phyloP scores from a whole-genome alignment of 2,888 invertebrate species.

The Sipha maydis region DNA sequence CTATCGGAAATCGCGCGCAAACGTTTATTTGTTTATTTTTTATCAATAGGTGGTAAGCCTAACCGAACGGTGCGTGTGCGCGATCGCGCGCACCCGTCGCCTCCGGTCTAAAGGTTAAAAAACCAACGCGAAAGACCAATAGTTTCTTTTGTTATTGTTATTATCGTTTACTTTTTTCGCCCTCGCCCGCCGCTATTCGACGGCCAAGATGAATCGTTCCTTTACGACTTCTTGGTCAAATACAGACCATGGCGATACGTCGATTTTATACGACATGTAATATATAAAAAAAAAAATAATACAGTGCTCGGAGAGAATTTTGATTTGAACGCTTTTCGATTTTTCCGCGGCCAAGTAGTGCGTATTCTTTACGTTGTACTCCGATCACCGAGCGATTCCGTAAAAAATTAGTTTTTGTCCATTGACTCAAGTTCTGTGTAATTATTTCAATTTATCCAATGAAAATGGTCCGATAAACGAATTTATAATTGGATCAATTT shows the following conservation, averaged over 20 bases:
- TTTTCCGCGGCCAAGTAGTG: not conserved
- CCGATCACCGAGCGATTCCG: not conserved
- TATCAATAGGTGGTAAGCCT: not conserved
- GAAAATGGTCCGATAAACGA: slow-evolving; percentile 20
- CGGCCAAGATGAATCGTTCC: not conserved
- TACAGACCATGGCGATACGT: not conserved
- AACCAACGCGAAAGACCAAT: slow-evolving; percentile 32
- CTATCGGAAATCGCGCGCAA: slow-evolving; percentile 40
- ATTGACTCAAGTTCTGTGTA: not conserved
- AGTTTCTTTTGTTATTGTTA: slow-evolving; percentile 31
- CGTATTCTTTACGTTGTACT: not conserved
- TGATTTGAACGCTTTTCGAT: not conserved
- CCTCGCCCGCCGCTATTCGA: not conserved
- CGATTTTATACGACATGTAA: not conserved
- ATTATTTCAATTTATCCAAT: slow-evolving; percentile 20
- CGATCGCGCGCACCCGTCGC: not conserved
- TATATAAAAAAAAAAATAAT: not conserved
- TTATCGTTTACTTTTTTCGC: not conserved
- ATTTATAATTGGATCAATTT: not conserved
- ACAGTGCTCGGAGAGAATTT: not conserved
- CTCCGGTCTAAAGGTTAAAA: slow-evolving; percentile 30
- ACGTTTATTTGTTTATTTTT: slow-evolving; percentile 29
- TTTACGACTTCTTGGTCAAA: slow-evolving; percentile 14
- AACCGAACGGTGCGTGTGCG: not conserved
- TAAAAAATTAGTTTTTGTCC: not conserved